Evolutionary conservation across 2,888 invertebrate species (phyloP).

Genomic region (Campaea margaritaria): DNA sequence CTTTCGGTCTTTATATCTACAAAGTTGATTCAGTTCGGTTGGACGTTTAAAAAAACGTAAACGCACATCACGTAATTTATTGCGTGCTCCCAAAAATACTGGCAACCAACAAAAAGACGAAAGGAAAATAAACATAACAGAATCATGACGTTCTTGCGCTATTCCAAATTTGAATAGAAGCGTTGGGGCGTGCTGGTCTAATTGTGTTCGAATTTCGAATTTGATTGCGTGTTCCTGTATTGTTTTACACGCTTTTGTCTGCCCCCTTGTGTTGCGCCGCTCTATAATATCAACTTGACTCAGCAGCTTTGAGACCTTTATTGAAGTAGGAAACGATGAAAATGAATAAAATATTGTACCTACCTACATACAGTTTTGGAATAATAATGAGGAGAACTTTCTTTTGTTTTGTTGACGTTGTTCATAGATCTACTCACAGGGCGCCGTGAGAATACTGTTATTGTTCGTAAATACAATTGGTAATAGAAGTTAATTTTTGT

Average conservation of each 20-base stretch:
- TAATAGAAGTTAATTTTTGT: no score
- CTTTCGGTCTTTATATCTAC: no score
- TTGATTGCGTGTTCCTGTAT: conserved; percentile 71
- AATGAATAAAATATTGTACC: no score
- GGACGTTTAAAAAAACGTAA: no score
- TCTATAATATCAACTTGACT: conserved; percentile 29
- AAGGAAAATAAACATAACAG: conserved; percentile 44
- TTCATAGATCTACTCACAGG: no score
- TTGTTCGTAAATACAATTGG: no score
- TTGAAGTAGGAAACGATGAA: conserved; percentile 22
- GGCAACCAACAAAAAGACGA: conserved; percentile 50
- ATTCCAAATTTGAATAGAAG: conserved; percentile 78
- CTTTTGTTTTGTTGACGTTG: no score
- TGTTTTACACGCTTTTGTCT: conserved; percentile 72
- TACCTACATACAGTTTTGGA: no score
- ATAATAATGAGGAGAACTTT: no score
- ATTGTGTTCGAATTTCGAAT: conserved; percentile 72
- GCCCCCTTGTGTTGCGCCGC: conserved; percentile 43
- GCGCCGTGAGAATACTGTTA: no score
- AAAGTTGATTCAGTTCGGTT: no score
- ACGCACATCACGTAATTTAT: no score
- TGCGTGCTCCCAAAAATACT: neutral
- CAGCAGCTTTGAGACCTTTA: conserved; percentile 23
- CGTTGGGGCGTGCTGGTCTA: conserved; percentile 71
- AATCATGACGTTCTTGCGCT: conserved; percentile 51